Evolutionary conservation across 2,797 vertebrate genomes (phyloP), one percentile per base, ranked within the genome.

Genomic region (Coranthus polyacanthus): DNA sequence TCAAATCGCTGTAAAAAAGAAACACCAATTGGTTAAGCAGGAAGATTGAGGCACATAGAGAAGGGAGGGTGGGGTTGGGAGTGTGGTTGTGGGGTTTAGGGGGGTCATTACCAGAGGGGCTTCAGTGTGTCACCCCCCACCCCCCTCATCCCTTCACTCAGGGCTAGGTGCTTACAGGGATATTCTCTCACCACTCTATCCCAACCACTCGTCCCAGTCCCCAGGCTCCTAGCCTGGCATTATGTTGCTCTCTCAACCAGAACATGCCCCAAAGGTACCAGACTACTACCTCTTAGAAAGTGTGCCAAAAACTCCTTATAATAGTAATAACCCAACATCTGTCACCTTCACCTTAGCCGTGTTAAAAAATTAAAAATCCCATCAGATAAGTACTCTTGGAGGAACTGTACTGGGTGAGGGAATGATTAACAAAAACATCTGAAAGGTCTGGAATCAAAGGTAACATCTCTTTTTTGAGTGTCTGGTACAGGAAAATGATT

Each of bases 1-100:
- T 98, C 97, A 99, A 95, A 98, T 96, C 89, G 95, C 97, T 98
- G 97, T 97, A 99, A 99, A 98, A 99, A 98, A 98, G 96, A 99
- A 98, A 99, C 95, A 99, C 95, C 96, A 97, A 93, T 97, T 96
- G 97, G 97, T 99, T 99, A 99, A 98, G 96, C 94, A 97, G 96
- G 95, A 96, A 97, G 96, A 96, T 96, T 95, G 81, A 97, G 95
- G 95, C 94, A 92, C 94, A 95, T 91, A 95, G 95, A 95, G 90
- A 92, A 88, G 88, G 88, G 89, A 77, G 85, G 89, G 79, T 86
- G 88, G 85, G 89, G 88, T 86, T 87, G 82, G 86, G 89, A 82
- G 86, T 86, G 85, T 81, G 83, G 75, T 66, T 73, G 77, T 65
- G 68, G 78, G 83, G 73, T 79, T 86, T 68, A 22, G 32, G 70